Evolutionary conservation across 2,113 vertebrate species (phyloP), one percentile per base, ranked within the genome.

Genomic region (Mesoclemmys tuberculata): DNA sequence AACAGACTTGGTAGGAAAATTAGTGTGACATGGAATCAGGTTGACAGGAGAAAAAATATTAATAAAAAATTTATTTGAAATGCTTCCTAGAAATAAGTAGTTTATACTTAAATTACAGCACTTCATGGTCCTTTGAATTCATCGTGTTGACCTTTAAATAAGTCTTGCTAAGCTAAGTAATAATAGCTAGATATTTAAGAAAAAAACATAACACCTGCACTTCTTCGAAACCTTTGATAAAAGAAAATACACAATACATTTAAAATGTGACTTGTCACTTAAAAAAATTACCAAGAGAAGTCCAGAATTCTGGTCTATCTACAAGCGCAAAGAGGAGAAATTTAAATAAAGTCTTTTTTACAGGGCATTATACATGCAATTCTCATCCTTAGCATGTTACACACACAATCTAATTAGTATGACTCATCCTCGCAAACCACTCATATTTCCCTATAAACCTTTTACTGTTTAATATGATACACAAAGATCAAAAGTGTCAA

Each of bases 131-230:
- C 96, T 97, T 95, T 84, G 81, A 94, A 96, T 94, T 83, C 84
- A 94, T 97, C 89, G 85, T n/a, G 22, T 48, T 90, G 91, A 96
- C 87, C 82, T 97, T 82, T 92, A 95, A 49, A 80, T 91, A 88
- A 46, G 5, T 26, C 46, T 2, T 55, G n/a, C 22, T 51, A 83
- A 92, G 26, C 49, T 87, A 68, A 52, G 79, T 9, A 89, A n/a
- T 19, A 84, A 49, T 71, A 71, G 35, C 9, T 38, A 38, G 9
- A 4, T 71, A 71, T 71, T 71, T 71, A 71, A 38, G n/a, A 82
- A 92, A 95, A 79, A 31, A 31, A 90, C 84, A 93, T 27, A 82
- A 31, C 82, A 74, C 2, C 78, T 27, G 19, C 35, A 41, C 84
- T 49, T 64, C 71, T 95, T 93, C 82, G 64, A 85, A 94, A 88